Percentiles rank a stretch among this genome's conserved stretches.
Conservation (phyloP, 2,797 vertebrate species). For the Psittacula echo region DNA sequence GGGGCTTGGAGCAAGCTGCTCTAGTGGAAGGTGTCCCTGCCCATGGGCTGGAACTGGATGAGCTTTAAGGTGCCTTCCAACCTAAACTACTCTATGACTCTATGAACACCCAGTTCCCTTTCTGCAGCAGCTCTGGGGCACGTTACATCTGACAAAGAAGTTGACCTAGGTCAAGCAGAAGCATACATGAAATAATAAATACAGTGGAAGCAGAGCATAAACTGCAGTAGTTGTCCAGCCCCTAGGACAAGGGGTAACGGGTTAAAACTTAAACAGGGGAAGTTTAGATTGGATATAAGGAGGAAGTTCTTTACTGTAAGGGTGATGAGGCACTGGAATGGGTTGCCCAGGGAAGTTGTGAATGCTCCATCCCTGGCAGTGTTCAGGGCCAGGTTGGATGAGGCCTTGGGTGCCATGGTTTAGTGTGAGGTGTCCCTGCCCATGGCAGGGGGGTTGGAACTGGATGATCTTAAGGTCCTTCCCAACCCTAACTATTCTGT, state of each 20-base stretch:
- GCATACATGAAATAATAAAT: neutral
- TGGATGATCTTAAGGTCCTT: no score
- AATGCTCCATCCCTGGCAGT: no score
- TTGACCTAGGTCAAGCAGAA: neutral
- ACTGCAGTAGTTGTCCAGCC: neutral
- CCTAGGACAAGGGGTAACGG: neutral
- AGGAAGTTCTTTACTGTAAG: no score
- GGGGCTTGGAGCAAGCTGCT: neutral
- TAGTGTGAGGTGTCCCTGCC: no score
- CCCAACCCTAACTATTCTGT: no score
- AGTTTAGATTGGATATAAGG: no score
- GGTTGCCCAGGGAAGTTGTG: no score
- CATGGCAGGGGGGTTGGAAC: no score
- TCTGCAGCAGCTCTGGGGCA: neutral
- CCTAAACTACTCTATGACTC: neutral
- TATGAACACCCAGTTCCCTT: neutral
- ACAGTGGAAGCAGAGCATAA: neutral
- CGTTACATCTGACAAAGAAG: neutral
- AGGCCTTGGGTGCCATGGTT: no score
- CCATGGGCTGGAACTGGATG: accelerated
- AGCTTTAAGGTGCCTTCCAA: neutral
- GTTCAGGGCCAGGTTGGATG: no score
- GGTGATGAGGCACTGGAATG: no score
- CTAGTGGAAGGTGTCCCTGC: neutral
- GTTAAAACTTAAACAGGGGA: no score